Evolutionary conservation across 1,140 invertebrate species (phyloP).

Genomic region (Lasaia peninsularis): DNA sequence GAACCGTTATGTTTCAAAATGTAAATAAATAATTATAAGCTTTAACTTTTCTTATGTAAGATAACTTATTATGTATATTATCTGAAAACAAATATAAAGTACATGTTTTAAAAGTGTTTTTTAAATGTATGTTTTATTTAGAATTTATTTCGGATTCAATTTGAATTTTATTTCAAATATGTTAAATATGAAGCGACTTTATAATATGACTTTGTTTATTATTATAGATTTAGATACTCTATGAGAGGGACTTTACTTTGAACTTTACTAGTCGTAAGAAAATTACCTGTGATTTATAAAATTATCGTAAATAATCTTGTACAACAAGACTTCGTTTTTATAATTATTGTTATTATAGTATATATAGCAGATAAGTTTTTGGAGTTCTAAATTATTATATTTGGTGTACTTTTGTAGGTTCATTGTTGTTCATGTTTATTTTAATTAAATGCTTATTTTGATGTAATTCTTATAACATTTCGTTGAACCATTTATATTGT

Average conservation of each 20-base stretch:
- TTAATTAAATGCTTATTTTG: background rate
- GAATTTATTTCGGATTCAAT: no score
- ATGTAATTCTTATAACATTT: background rate
- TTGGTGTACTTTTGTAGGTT: slow-evolving; percentile 10
- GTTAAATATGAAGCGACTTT: background rate
- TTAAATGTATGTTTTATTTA: no score
- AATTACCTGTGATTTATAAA: slow-evolving; percentile 67
- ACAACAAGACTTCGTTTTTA: slow-evolving; percentile 50
- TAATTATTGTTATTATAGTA: slow-evolving; percentile 35
- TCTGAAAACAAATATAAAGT: no score
- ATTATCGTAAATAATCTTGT: slow-evolving; percentile 61
- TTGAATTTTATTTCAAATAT: no score
- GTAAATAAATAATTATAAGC: no score
- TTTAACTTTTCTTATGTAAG: no score
- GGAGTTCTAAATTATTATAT: slow-evolving; percentile 24
- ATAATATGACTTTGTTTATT: background rate
- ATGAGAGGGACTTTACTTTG: slow-evolving; percentile 33
- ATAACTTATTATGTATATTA: no score
- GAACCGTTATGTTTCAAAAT: no score
- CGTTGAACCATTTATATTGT: no score
- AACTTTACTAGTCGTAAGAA: slow-evolving; percentile 55
- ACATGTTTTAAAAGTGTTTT: no score
- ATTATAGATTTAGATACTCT: slow-evolving; percentile 23
- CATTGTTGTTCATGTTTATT: no score
- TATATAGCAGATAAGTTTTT: slow-evolving; percentile 17